Conservation (phyloP, 2,888 invertebrate species). For the Tipula unca region DNA sequence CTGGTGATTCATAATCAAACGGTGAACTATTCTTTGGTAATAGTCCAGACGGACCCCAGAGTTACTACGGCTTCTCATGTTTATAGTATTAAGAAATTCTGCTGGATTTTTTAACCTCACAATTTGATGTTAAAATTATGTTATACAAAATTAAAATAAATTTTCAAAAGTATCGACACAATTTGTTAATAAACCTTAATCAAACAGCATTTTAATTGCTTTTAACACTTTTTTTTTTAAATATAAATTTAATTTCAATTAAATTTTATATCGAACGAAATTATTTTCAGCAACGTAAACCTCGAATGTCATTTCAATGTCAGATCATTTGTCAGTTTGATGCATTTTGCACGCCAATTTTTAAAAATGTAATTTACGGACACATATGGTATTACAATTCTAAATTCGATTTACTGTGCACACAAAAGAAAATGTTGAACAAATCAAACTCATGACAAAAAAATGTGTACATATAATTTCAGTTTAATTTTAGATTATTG, state of each 20-base stretch:
- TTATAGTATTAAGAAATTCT: not conserved
- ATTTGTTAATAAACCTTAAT: not conserved
- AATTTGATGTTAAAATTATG: not conserved
- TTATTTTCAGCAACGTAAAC: not conserved
- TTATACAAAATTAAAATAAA: not conserved
- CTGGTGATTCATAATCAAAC: constrained; percentile 87
- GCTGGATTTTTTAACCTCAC: not conserved
- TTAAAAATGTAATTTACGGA: not conserved
- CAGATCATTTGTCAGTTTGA: constrained; percentile 10
- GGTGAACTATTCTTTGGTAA: constrained; percentile 89
- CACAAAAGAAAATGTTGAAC: not conserved
- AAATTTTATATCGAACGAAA: not conserved
- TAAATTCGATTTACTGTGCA: not conserved
- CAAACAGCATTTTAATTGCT: not conserved
- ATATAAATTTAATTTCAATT: not conserved
- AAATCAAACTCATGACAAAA: too few species aligned
- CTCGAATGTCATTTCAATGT: constrained; percentile 18
- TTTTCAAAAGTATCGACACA: not conserved
- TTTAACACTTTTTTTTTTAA: not conserved
- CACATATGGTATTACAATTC: not conserved
- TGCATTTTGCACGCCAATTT: not conserved
- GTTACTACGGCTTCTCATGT: constrained; percentile 79
- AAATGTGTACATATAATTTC: too few species aligned
- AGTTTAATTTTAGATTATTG: too few species aligned
- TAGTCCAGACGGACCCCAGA: constrained; percentile 92